A percentile compares a stretch with the other conserved stretches of the same genome.
Evolutionary conservation across 2,888 invertebrate genomes (phyloP).

Genomic region (Eremobia ochroleuca): DNA sequence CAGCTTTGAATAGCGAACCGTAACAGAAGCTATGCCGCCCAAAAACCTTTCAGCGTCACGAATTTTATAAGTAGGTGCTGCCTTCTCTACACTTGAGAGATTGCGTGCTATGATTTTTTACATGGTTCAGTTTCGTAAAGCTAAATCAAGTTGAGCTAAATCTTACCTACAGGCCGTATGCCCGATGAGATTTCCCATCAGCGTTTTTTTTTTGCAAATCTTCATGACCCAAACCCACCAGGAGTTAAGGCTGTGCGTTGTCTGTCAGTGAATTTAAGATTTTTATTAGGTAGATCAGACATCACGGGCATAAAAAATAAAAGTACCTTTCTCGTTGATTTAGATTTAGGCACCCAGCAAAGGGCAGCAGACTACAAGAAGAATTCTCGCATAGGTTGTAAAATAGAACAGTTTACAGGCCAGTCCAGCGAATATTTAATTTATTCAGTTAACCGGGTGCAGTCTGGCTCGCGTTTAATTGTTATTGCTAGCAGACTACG

Average conservation of each 20-base stretch:
- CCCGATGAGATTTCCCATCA: too few relatives aligned
- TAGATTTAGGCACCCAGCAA: not conserved
- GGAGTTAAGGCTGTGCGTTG: not conserved
- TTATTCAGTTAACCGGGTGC: conserved; percentile 62
- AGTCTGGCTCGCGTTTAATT: conserved; percentile 59
- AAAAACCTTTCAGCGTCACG: not conserved
- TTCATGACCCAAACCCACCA: too few relatives aligned
- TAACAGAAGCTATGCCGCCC: not conserved
- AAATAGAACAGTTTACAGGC: conserved; percentile 47
- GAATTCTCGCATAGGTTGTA: conserved; percentile 42
- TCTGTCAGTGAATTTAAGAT: not conserved
- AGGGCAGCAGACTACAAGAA: conserved; percentile 13
- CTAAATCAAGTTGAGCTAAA: not conserved
- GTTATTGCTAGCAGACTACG: conserved; percentile 60
- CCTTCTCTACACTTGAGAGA: not conserved
- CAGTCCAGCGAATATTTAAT: conserved; percentile 55
- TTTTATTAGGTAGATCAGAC: not conserved
- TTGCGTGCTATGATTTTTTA: not conserved
- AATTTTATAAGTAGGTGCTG: not conserved
- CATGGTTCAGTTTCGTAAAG: not conserved
- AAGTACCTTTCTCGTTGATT: not conserved
- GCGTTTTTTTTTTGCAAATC: too few relatives aligned
- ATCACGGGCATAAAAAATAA: not conserved
- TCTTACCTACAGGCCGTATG: not conserved
- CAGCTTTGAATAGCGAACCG: not conserved